Evolutionary conservation across 2,888 invertebrate genomes (phyloP).

Genomic region (Drosophila lacicola): DNA sequence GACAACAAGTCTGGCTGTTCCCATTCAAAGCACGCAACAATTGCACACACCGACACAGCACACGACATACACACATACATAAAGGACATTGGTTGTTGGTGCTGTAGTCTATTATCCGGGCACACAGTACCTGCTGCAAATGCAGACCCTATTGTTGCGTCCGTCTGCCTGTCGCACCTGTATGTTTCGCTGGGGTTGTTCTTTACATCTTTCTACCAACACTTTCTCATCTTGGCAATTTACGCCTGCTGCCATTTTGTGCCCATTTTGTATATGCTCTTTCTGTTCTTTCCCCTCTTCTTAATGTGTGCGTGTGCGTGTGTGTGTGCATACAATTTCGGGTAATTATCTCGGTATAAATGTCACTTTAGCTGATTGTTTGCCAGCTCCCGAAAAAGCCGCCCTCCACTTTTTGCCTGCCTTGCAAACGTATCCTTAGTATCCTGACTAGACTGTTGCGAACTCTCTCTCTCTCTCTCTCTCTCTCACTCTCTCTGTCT

Average conservation of each 20-base stretch:
- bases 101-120: slow-evolving; percentile 52
- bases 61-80: background rate
- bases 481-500: background rate
- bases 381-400: slow-evolving; percentile 38
- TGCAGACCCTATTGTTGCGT: slow-evolving; percentile 29
- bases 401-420: background rate
- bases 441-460: background rate
- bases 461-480: background rate
- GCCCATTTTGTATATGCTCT: slow-evolving; percentile 1
- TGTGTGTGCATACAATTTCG: slow-evolving; percentile 52
- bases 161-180: slow-evolving; percentile 16
- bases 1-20: slow-evolving; percentile 23
- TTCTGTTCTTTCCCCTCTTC: background rate
- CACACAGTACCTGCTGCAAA: slow-evolving; percentile 5
- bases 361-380: slow-evolving; percentile 72
- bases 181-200: slow-evolving; percentile 2
- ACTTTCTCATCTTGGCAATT: slow-evolving; percentile 27
- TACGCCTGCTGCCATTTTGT: slow-evolving; percentile 21
- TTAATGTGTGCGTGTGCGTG: slow-evolving; percentile 8
- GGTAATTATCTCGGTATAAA: slow-evolving; percentile 68
- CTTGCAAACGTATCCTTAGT: slow-evolving; percentile 7
- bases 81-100: slow-evolving; percentile 37
- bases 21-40: slow-evolving; percentile 59
- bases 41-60: slow-evolving; percentile 17
- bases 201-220: background rate